These are phyloP conservation scores for Encarsia formosa DNA, from an alignment of 2,888 invertebrate genomes.

Conservation along the genomic window DNA sequence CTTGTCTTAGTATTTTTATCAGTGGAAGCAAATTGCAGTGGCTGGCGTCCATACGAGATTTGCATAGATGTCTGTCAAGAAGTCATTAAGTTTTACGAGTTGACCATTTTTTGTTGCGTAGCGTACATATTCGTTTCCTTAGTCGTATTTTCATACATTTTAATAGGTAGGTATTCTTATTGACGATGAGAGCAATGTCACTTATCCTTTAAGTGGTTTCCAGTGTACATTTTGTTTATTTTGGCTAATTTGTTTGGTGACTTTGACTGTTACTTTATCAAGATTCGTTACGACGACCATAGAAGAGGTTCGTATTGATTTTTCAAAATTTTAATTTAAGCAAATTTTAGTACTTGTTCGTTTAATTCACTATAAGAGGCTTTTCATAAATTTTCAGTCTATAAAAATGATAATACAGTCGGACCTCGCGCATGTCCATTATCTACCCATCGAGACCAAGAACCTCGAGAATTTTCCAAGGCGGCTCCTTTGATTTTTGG, in stretches of 20 bases:
- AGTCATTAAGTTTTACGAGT: background rate
- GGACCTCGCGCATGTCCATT: too few relatives aligned
- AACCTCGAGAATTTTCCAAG: too few relatives aligned
- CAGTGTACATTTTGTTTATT: background rate
- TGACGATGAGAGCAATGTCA: background rate
- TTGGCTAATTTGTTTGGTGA: background rate
- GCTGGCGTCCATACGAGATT: background rate
- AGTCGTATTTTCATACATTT: background rate
- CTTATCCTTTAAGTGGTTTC: background rate
- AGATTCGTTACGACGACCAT: background rate
- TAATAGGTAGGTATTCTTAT: background rate
- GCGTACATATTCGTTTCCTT: background rate
- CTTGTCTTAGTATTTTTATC: background rate
- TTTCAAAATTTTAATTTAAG: too few relatives aligned
- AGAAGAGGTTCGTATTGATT: background rate
- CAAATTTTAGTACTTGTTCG: too few relatives aligned
- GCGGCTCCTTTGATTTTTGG: too few relatives aligned
- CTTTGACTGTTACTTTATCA: background rate
- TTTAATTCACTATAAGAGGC: too few relatives aligned
- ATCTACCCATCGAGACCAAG: too few relatives aligned
- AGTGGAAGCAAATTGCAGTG: background rate
- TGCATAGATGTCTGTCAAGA: conserved; percentile 1
- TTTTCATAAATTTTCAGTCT: too few relatives aligned
- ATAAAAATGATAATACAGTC: too few relatives aligned
- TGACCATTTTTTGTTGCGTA: background rate